Evolutionary conservation across 2,888 invertebrate species (phyloP), one percentile per base, ranked within the genome.

Genomic region (Erebia ligea): DNA sequence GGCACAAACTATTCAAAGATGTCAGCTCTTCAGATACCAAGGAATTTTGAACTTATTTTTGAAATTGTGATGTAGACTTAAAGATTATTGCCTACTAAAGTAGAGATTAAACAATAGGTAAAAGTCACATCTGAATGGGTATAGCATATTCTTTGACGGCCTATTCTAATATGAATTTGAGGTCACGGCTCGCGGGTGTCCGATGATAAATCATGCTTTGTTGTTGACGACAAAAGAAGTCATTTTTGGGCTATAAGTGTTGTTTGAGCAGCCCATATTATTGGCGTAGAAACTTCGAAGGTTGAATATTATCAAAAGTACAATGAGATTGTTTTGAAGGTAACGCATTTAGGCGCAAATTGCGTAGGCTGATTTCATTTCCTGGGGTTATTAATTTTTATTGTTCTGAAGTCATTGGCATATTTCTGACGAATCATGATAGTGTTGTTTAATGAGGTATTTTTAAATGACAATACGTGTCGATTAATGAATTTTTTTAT

Each of bases 121-220:
- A 45, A 6, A 34, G 50, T 10, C 66, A 34, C 48, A 59, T 74
- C 71, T 72, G 21, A 15, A 13, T 11, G 19, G 13, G 25, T 21
- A 15, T 13, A n/a, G 1, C 50, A 67, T 75, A 72, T 21, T 70
- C 75, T 73, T 21, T 75, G 73, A 57, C 64, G 74, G 73, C 74
- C 75, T 74, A 75, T 77, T 79, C 76, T 76, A 78, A 75, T 76
- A 76, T 73, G 76, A 74, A 74, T 76, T 77, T 73, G 76, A 77
- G 78, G 79, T 73, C 75, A 74, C 68, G 72, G 69, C 68, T 67
- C 69, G 73, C 62, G 34, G 34, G 34, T 75, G 76, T 73, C 76
- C 74, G 77, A 75, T 81, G 81, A 86, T 90, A 89, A 91, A 91
- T 92, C 91, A 90, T 86, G 86, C 84, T 88, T 92, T 91, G 91